Evolutionary conservation across 2,888 invertebrate genomes (phyloP).

Genomic region (Trypoxylon attenuatum): DNA sequence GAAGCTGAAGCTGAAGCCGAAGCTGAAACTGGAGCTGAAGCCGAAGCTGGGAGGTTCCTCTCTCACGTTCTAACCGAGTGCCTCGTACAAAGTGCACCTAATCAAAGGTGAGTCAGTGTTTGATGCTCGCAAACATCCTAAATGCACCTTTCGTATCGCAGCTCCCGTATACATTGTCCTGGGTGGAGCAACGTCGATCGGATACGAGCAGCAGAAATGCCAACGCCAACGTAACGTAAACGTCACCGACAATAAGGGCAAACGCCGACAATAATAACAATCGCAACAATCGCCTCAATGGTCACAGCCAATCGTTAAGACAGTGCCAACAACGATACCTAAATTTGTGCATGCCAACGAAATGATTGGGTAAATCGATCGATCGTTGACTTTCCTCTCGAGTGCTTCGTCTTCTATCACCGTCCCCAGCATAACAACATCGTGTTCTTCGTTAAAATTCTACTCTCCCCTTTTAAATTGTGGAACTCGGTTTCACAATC

Average conservation of each 20-base stretch:
- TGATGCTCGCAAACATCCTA: conserved; percentile 13
- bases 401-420: no score
- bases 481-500: background rate
- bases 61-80: background rate
- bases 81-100: background rate
- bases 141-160: conserved; percentile 21
- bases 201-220: no score
- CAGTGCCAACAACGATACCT: no score
- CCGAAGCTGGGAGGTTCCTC: no score
- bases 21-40: no score
- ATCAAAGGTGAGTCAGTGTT: conserved; percentile 8
- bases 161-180: background rate
- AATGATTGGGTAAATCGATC: background rate
- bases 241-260: background rate
- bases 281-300: no score
- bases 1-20: no score
- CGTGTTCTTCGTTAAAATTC: no score
- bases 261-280: no score
- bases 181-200: no score
- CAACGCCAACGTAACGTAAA: background rate
- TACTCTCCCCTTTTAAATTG: background rate
- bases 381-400: background rate
- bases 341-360: background rate
- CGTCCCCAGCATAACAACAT: no score
- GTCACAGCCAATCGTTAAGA: no score